Base-by-base conservation (phyloP, 2,888 invertebrate genomes). In the Chrysolina haemoptera region DNA sequence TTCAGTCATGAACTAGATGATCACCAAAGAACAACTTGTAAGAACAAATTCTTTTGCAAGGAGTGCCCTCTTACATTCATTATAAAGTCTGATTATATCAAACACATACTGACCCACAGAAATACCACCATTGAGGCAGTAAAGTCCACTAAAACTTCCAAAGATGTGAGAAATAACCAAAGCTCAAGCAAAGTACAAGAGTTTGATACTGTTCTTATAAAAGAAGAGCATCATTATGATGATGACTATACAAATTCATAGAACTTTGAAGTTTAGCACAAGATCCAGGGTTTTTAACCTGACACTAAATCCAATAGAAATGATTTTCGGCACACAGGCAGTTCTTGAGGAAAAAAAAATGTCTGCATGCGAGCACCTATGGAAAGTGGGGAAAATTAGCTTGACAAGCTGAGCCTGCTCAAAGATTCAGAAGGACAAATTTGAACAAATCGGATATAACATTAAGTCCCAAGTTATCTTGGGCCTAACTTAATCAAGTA, bases 71-170 rank as follows among this genome's bases (percentile, higher is more conserved):
- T 62, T 27, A 69, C 40, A 27, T 66, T 68, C 0, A 22, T 46
- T 14, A 41, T 46, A 8, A 68, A 69, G 55, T 20, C 73, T 12
- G 76, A 76, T 43, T 73, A 71, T 62, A 62, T 73, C 18, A 73
- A 71, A 41, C 76, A 76, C 50, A 70, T 62, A 41, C 65, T 70
- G 50, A 76, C 68, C 27, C 75, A 76, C 68, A 64, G 65, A 53
- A 70, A 73, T 50, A 65, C 43, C 4, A 65, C 59, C 12, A 59
- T 69, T 22, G 59, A 59, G 14, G 27, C 12, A n/a, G 59, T 59
- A 14, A 59, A 59, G 14, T n/a, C 22, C 16, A 22, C 6, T 27
- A 59, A 35, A 53, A 53, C 18, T 18, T 9, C 50, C 20, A 27
- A 12, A 11, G 22, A 12, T 59, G 10, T 0, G 12, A n/a, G 9